These are phyloP conservation scores for Ochlodes sylvanus DNA, from an alignment of 2,888 invertebrate species.

Conservation along the genomic window DNA sequence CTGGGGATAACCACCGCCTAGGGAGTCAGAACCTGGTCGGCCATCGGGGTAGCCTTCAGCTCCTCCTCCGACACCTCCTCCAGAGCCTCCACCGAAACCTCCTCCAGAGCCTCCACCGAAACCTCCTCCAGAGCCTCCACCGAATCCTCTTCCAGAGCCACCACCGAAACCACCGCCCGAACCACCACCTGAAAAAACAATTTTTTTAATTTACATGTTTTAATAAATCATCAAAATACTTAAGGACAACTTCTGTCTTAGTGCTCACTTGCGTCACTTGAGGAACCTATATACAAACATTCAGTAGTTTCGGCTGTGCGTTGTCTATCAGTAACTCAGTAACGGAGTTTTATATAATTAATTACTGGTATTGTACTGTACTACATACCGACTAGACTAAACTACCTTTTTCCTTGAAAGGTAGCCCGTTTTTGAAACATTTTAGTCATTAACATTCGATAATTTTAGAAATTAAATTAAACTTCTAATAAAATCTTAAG, in stretches of 20 bases:
- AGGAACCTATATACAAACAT: too few relatives aligned
- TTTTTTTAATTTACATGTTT: slow-evolving; percentile 24
- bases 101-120: slow-evolving; percentile 44
- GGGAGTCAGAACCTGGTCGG: slow-evolving; percentile 41
- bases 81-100: slow-evolving; percentile 53
- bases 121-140: slow-evolving; percentile 49
- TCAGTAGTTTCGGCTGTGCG: too few relatives aligned
- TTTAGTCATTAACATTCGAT: too few relatives aligned
- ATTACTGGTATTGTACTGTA: too few relatives aligned
- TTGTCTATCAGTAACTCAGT: too few relatives aligned
- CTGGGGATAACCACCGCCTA: slow-evolving; percentile 1
- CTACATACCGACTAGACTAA: too few relatives aligned
- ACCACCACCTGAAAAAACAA: slow-evolving; percentile 45
- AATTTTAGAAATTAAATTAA: too few relatives aligned
- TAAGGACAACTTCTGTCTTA: too few relatives aligned
- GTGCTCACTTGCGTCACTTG: too few relatives aligned
- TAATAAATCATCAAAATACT: background rate
- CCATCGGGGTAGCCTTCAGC: slow-evolving; percentile 53
- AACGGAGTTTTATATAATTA: too few relatives aligned
- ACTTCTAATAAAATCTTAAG: background rate
- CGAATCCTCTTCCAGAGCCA: slow-evolving; percentile 50
- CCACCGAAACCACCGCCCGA: slow-evolving; percentile 47
- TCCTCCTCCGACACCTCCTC: slow-evolving; percentile 47
- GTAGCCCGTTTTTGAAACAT: too few relatives aligned
- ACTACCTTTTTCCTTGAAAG: too few relatives aligned